phyloP scores from a whole-genome alignment of 1,140 invertebrate genomes.

The Drosophila kurseongensis region DNA sequence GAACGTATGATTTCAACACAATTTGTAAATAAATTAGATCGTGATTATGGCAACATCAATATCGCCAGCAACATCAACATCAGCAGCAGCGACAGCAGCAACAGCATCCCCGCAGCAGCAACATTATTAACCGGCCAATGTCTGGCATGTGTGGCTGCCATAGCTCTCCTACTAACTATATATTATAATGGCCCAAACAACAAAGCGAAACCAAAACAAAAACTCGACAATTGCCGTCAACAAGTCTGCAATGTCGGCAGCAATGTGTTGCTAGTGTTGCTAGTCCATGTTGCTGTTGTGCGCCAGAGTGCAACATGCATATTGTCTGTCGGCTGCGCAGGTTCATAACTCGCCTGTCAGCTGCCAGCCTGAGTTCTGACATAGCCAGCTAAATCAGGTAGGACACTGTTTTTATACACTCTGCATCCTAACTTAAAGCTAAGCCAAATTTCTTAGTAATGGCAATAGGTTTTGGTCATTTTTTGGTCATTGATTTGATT shows the following conservation, averaged over 20 bases:
- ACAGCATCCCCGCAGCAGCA: constrained; percentile 49
- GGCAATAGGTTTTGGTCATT: no score
- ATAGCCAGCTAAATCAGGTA: constrained; percentile 12
- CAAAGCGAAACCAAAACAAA: constrained; percentile 48
- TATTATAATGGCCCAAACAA: constrained; percentile 72
- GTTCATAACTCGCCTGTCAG: constrained; percentile 70
- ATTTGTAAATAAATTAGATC: constrained; percentile 83
- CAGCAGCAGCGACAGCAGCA: constrained; percentile 22
- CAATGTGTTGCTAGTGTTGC: constrained; percentile 52
- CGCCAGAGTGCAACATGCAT: constrained; percentile 62
- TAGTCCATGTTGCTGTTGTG: constrained; percentile 38
- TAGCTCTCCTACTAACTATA: constrained; percentile 69
- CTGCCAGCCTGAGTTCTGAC: constrained; percentile 63
- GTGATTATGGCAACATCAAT: constrained; percentile 82
- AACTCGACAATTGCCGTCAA: constrained; percentile 70
- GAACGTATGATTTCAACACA: constrained; percentile 82
- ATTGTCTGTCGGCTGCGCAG: constrained; percentile 50
- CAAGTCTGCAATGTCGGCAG: constrained; percentile 68
- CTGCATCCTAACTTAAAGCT: no score
- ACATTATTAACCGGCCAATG: constrained; percentile 74
- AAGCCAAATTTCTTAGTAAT: no score
- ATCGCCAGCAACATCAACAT: constrained; percentile 59
- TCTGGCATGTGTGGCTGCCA: constrained; percentile 67
- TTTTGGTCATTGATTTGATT: no score
- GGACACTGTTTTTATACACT: constrained; percentile 9